Percentiles rank a stretch among this genome's conserved stretches.
Conservation (phyloP, 2,113 vertebrate species). For the Zapus hudsonius region DNA sequence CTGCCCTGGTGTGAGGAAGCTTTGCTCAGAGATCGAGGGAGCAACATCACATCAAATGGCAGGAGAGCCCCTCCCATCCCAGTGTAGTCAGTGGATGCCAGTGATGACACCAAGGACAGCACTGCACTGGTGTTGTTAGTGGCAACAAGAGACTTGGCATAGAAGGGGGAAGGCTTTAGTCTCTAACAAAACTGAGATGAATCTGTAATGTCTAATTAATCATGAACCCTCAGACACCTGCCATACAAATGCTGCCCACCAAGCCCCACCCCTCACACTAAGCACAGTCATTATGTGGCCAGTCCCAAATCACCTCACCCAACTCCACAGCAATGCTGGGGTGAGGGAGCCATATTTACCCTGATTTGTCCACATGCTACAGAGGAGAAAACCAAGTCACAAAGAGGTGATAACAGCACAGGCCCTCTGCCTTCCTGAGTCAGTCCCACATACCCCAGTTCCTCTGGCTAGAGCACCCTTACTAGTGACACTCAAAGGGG, state of each 20-base stretch:
- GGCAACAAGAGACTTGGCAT: fast-evolving
- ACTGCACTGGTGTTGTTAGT: fast-evolving
- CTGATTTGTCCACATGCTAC: neutral
- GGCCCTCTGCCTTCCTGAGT: neutral
- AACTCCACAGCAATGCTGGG: fast-evolving
- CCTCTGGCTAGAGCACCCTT: neutral
- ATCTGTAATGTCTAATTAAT: neutral
- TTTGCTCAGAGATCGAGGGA: neutral
- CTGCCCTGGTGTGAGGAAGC: fast-evolving
- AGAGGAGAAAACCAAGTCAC: neutral
- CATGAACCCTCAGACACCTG: neutral
- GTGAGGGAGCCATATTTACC: neutral
- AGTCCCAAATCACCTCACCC: neutral
- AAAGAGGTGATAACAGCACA: neutral
- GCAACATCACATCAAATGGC: fast-evolving
- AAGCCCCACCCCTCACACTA: fast-evolving
- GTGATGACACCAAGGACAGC: neutral
- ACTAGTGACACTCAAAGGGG: fast-evolving
- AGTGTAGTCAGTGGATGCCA: fast-evolving
- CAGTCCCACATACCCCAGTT: neutral
- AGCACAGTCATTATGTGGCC: neutral
- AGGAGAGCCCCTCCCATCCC: neutral
- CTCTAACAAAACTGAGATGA: neutral
- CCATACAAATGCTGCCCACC: neutral
- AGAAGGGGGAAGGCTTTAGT: no score